Evolutionary conservation across 2,797 vertebrate genomes (phyloP).

Genomic region (Sebastes elongatus): DNA sequence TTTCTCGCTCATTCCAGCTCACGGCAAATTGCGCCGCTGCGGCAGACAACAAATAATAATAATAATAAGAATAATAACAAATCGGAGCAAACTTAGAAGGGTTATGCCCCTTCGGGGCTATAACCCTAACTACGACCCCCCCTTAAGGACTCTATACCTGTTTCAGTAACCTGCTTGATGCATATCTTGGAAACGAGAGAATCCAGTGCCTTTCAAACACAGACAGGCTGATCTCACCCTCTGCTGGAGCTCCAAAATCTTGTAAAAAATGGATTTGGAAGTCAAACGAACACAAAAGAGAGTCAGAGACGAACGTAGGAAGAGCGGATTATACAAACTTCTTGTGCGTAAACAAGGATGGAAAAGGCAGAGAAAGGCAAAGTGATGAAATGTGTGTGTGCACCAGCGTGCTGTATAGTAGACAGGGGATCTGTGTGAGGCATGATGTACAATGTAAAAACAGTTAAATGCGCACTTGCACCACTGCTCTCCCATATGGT

Average conservation of each 20-base stretch:
- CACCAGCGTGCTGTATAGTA: neutral
- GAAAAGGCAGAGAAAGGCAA: slow-evolving; percentile 18
- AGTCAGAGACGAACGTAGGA: neutral
- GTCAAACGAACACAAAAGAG: slow-evolving; percentile 2
- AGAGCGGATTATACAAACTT: slow-evolving; percentile 52
- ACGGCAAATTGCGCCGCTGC: too few species aligned
- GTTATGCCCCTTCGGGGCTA: too few species aligned
- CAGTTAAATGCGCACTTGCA: neutral
- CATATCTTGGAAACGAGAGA: neutral
- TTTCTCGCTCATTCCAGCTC: too few species aligned
- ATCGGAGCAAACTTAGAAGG: too few species aligned
- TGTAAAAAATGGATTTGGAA: neutral
- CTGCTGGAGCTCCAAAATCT: neutral
- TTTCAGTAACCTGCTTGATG: neutral
- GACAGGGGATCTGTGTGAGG: neutral
- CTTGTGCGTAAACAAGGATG: slow-evolving; percentile 57
- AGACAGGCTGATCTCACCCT: neutral
- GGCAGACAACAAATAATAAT: too few species aligned
- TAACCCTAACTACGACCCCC: too few species aligned
- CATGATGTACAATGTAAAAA: neutral
- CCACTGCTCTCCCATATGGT: neutral
- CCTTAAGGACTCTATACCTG: neutral
- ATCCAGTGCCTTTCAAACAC: neutral
- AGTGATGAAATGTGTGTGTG: slow-evolving; percentile 1
- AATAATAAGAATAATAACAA: too few species aligned